phyloP scores from a whole-genome alignment of 2,113 vertebrate genomes.

The Fukomys damarensis region DNA sequence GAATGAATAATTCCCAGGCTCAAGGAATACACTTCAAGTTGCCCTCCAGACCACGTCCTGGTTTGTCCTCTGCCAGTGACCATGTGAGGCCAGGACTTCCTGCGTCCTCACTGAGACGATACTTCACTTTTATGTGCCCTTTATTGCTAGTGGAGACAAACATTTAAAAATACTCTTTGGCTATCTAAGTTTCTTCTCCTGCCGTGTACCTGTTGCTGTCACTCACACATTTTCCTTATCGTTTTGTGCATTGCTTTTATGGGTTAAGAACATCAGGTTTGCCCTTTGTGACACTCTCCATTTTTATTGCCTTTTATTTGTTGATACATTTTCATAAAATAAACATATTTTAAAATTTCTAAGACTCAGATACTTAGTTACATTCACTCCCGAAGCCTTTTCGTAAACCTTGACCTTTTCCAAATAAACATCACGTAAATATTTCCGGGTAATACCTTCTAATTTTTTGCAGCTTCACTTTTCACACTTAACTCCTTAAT shows the following conservation, averaged over 20 bases:
- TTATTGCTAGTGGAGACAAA: neutral
- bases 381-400: slow-evolving; percentile 17
- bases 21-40: neutral
- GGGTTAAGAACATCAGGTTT: slow-evolving; percentile 14
- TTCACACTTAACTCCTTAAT: slow-evolving; percentile 77
- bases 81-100: neutral
- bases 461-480: slow-evolving; percentile 75
- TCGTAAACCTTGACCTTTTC: slow-evolving; percentile 47
- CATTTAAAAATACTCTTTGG: neutral
- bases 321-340: neutral
- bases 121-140: neutral
- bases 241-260: neutral
- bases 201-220: neutral
- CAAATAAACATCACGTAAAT: slow-evolving; percentile 67
- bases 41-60: neutral
- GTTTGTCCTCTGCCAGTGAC: neutral
- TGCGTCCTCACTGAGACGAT: neutral
- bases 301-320: neutral
- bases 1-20: slow-evolving; percentile 55
- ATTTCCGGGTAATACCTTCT: slow-evolving; percentile 65
- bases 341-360: slow-evolving; percentile 43
- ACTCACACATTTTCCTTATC: slow-evolving; percentile 19
- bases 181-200: neutral
- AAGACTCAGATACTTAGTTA: slow-evolving; percentile 26
- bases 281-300: neutral